A percentile compares a stretch with the other conserved stretches of the same genome.
phyloP scores from a whole-genome alignment of 2,888 invertebrate genomes.

The Oscheius onirici region DNA sequence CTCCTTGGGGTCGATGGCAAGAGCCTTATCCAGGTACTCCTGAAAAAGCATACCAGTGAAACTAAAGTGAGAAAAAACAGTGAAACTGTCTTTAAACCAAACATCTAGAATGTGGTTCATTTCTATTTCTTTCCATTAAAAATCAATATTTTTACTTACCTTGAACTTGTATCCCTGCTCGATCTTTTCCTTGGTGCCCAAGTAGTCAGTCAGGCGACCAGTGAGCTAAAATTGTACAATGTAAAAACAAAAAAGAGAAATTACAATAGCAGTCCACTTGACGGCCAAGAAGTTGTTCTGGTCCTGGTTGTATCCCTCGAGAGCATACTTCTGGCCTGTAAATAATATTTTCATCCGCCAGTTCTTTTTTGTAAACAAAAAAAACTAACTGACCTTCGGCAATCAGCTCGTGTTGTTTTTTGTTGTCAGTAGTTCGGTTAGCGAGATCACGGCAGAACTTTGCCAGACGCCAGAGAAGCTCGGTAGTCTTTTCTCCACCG shows the following conservation, averaged over 20 bases:
- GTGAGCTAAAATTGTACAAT: constrained; percentile 15
- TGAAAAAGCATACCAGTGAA: constrained; percentile 40
- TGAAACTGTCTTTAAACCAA: too few relatives aligned
- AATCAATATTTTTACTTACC: constrained; percentile 28
- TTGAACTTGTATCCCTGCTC: constrained; percentile 68
- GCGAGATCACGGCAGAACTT: constrained; percentile 43
- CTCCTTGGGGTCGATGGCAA: constrained; percentile 55
- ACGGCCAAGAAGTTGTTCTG: constrained; percentile 59
- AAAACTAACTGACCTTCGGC: constrained; percentile 48
- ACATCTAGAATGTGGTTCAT: constrained; percentile 23
- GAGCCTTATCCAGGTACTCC: constrained; percentile 64
- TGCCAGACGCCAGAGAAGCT: constrained; percentile 49
- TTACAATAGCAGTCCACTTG: constrained; percentile 65
- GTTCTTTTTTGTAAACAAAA: background rate
- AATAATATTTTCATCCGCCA: background rate
- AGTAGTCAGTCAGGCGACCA: constrained; percentile 61
- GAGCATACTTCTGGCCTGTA: constrained; percentile 59
- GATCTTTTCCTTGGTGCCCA: constrained; percentile 69
- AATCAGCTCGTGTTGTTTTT: constrained; percentile 59
- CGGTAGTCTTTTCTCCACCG: constrained; percentile 17
- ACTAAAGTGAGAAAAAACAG: background rate
- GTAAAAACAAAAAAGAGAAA: too few relatives aligned
- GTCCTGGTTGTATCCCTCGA: constrained; percentile 55
- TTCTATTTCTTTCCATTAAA: background rate
- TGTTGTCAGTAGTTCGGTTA: constrained; percentile 35